A percentile compares a stretch with the other conserved stretches of the same genome.
Evolutionary conservation across 2,797 vertebrate species (phyloP).

Genomic region (Fratercula arctica): DNA sequence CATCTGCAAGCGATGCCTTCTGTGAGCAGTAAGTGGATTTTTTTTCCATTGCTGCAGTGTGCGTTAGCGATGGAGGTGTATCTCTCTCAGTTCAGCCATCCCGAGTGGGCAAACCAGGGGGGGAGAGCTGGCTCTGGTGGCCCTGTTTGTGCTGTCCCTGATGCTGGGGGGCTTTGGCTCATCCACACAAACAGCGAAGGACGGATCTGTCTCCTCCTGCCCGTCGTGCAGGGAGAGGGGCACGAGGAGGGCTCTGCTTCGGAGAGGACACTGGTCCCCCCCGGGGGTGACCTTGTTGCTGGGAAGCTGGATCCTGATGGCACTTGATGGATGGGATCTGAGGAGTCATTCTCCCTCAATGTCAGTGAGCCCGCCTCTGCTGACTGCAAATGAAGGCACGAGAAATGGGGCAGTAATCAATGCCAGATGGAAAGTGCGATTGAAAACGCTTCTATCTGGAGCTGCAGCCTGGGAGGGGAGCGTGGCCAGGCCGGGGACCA

Average conservation of each 20-base stretch:
- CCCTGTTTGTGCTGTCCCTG: accelerated
- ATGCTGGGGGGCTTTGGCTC: background rate
- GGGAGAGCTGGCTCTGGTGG: background rate
- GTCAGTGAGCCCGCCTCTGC: background rate
- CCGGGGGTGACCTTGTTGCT: background rate
- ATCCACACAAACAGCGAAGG: background rate
- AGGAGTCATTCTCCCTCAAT: background rate
- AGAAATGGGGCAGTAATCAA: background rate
- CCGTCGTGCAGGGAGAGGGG: background rate
- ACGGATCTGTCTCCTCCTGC: no score
- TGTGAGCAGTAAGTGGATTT: background rate
- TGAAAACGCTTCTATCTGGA: background rate
- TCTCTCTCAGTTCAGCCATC: background rate
- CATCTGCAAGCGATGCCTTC: background rate
- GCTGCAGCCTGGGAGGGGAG: background rate
- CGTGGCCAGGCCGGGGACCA: background rate
- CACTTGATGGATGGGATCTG: slow-evolving; percentile 2
- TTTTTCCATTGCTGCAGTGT: background rate
- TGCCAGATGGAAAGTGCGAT: background rate
- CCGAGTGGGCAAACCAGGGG: background rate
- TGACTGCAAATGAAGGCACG: slow-evolving; percentile 32
- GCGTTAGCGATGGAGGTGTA: background rate
- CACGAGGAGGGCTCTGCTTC: background rate
- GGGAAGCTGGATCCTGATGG: background rate
- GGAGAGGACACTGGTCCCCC: background rate